phyloP scores from a whole-genome alignment of 64 coral and sea anemone genomes.

The Montipora foliosa region DNA sequence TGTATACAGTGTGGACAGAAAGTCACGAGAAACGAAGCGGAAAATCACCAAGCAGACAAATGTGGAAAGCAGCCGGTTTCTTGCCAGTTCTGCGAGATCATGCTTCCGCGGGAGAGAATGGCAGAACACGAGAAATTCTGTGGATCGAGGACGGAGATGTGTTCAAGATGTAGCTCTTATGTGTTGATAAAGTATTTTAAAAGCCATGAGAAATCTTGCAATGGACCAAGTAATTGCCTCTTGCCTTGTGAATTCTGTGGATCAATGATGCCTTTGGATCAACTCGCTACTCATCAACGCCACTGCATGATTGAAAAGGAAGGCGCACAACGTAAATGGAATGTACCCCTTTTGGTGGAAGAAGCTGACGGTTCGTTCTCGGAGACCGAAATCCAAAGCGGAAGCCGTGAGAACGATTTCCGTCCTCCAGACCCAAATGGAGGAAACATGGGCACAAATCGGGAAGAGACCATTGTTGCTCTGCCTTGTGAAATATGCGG shows the following conservation, averaged over 20 bases:
- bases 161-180: conserved; percentile 16
- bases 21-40: conserved; percentile 23
- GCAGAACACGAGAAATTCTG: conserved; percentile 57
- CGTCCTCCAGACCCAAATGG: not conserved
- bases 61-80: conserved; percentile 1
- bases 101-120: conserved; percentile 14
- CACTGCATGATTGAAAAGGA: not conserved
- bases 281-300: conserved; percentile 5
- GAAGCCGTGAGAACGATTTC: not conserved
- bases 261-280: not conserved
- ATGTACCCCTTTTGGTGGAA: conserved; percentile 18
- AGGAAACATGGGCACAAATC: not conserved
- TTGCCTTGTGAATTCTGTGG: conserved; percentile 69
- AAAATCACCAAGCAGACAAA: conserved; percentile 21
- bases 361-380: not conserved
- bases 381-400: not conserved
- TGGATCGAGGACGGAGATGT: conserved; percentile 58
- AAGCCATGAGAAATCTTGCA: conserved; percentile 43
- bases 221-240: not conserved
- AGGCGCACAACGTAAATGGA: not conserved
- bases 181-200: conserved; percentile 53
- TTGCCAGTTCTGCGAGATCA: conserved; percentile 21
- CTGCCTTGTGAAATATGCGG: conserved; percentile 65
- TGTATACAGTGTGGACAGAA: conserved; percentile 52
- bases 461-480: conserved; percentile 26